Evolutionary conservation across 2,797 vertebrate genomes (phyloP).

Genomic region (Chloroceryle inda): DNA sequence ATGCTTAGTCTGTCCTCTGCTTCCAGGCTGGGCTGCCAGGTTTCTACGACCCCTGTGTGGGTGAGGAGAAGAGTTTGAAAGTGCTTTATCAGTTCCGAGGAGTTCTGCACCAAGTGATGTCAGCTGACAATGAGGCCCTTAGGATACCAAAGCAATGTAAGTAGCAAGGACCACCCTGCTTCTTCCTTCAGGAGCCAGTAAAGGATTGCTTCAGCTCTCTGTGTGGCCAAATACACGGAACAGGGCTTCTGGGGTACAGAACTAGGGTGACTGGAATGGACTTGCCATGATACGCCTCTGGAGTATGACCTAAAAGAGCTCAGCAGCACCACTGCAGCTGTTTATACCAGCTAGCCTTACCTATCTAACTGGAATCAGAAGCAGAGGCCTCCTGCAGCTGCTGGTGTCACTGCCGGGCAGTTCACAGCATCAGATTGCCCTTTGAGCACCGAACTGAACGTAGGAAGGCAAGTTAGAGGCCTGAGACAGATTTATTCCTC

Average conservation of each 20-base stretch:
- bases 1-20: neutral
- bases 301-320: neutral
- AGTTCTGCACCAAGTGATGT: constrained; percentile 97
- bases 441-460: neutral
- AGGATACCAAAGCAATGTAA: constrained; percentile 99
- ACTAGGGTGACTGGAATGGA: neutral
- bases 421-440: neutral
- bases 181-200: neutral
- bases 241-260: neutral
- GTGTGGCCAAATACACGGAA: neutral
- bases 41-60: constrained; percentile 97
- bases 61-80: constrained; percentile 97
- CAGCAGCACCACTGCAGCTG: neutral
- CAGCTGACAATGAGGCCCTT: constrained; percentile 91
- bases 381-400: neutral
- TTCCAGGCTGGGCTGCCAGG: constrained; percentile 93
- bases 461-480: neutral
- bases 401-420: neutral
- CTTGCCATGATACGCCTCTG: neutral
- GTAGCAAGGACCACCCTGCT: constrained; percentile 22
- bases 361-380: neutral
- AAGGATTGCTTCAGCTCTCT: neutral
- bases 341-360: neutral
- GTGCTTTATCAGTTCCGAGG: constrained; percentile 99
- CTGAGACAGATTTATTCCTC: neutral